phyloP scores from a whole-genome alignment of 2,797 vertebrate species.

The Pseudochaenichthys georgianus region DNA sequence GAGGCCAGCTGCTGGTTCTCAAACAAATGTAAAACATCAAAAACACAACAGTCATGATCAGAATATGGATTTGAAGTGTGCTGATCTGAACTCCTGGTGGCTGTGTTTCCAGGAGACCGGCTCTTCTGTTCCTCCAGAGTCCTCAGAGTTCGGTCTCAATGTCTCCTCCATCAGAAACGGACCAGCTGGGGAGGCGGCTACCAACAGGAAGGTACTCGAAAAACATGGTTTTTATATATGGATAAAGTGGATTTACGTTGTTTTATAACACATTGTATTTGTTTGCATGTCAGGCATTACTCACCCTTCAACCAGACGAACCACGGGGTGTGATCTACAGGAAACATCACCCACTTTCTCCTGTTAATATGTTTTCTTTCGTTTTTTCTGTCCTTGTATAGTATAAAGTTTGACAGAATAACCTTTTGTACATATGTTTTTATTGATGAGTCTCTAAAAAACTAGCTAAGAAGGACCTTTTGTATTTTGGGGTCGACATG shows the following conservation, averaged over 20 bases:
- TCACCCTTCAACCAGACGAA: neutral
- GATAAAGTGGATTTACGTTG: neutral
- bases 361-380: neutral
- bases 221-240: neutral
- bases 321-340: neutral
- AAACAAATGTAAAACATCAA: conserved; percentile 16
- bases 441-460: neutral
- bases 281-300: neutral
- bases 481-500: neutral
- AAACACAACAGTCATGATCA: neutral
- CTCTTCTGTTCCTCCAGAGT: conserved; percentile 60
- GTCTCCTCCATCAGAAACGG: conserved; percentile 84
- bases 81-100: neutral
- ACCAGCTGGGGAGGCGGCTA: conserved; percentile 66
- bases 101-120: conserved; percentile 78
- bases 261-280: neutral
- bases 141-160: conserved; percentile 87
- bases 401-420: neutral
- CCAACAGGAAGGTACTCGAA: conserved; percentile 80
- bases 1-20: conserved; percentile 38
- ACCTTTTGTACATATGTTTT: neutral
- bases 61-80: neutral
- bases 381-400: neutral
- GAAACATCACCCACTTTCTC: neutral
- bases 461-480: neutral